Conservation (phyloP, 2,888 invertebrate genomes). For the Metopia argyrocephala region DNA sequence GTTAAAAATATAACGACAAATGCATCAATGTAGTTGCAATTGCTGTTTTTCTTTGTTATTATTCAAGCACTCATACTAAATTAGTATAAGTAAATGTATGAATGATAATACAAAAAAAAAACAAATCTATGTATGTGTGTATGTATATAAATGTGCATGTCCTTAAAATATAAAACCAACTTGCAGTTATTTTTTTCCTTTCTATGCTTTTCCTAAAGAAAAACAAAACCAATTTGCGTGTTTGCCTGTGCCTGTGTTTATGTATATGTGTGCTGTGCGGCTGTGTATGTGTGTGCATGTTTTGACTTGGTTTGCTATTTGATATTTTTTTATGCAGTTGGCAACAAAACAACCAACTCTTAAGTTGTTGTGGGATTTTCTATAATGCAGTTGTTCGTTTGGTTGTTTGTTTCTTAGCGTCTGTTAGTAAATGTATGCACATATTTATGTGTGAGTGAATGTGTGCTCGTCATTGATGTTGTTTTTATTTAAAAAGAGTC, state of each 20-base stretch:
- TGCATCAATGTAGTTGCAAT: slow-evolving; percentile 32
- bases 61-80: not conserved
- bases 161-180: not conserved
- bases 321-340: slow-evolving; percentile 62
- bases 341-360: slow-evolving; percentile 59
- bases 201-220: not conserved
- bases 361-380: slow-evolving; percentile 62
- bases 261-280: too few relatives aligned
- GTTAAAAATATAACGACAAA: slow-evolving; percentile 32
- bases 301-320: slow-evolving; percentile 44
- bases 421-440: not conserved
- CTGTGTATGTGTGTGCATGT: slow-evolving; percentile 15
- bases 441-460: not conserved
- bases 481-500: too few relatives aligned
- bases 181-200: not conserved
- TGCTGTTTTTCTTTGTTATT: too few relatives aligned
- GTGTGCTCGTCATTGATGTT: not conserved
- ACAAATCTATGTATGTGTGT: not conserved
- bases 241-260: too few relatives aligned
- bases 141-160: not conserved
- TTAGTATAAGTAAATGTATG: not conserved
- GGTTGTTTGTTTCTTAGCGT: not conserved
- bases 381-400: slow-evolving; percentile 56
- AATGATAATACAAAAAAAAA: not conserved
- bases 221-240: too few relatives aligned